Evolutionary conservation across 2,888 invertebrate species (phyloP).

Genomic region (Podabrus alpinus): DNA sequence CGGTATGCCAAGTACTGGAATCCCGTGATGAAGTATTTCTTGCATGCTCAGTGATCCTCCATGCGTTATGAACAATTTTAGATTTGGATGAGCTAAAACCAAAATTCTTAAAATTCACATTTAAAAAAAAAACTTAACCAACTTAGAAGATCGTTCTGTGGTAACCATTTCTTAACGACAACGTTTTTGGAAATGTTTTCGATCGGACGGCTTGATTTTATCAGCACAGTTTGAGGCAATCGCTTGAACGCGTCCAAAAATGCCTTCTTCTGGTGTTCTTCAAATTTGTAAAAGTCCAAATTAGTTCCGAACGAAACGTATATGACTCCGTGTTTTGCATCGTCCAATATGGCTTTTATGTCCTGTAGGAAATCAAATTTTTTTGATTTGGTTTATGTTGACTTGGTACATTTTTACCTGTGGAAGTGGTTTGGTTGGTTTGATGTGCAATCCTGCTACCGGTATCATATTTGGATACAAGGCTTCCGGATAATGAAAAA

Average conservation of each 20-base stretch:
- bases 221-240: conserved; percentile 41
- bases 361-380: neutral
- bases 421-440: conserved; percentile 39
- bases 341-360: conserved; percentile 38
- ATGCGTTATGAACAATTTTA: conserved; percentile 38
- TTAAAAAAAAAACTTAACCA: neutral
- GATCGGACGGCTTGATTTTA: conserved; percentile 48
- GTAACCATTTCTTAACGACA: conserved; percentile 50
- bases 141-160: conserved; percentile 53
- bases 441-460: conserved; percentile 49
- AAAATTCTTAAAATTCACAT: neutral
- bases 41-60: conserved; percentile 37
- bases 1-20: conserved; percentile 37
- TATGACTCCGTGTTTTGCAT: conserved; percentile 45
- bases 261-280: neutral
- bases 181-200: conserved; percentile 49
- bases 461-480: conserved; percentile 49
- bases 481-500: conserved; percentile 43
- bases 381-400: neutral
- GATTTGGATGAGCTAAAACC: conserved; percentile 37
- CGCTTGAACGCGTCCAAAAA: neutral
- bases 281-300: conserved; percentile 17
- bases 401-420: conserved; percentile 29
- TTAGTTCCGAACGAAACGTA: conserved; percentile 50
- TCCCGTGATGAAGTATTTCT: conserved; percentile 36